Evolutionary conservation across 1,140 invertebrate genomes (phyloP), one percentile per base, ranked within the genome.

Genomic region (Anoplophora glabripennis): DNA sequence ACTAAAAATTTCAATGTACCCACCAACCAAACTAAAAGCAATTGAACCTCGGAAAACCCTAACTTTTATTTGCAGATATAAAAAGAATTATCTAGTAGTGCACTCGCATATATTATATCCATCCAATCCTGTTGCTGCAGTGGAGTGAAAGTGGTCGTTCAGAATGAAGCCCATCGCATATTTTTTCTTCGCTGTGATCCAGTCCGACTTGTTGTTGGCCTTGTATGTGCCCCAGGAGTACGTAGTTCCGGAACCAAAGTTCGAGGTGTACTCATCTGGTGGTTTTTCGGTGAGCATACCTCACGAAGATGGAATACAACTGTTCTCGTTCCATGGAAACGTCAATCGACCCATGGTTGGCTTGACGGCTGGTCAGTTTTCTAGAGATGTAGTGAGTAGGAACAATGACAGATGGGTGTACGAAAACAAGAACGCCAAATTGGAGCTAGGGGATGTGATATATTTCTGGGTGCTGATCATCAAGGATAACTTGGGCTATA

Each of bases 381-480:
- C 80, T 1, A 63, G 63, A 44, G 81, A 83, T 53, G 75, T 82
- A 48, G 15, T 75, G 11, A 74, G 71, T 45, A 61, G 67, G 17
- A 69, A 69, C 21, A 73, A 78, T 57, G 76, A 76, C 7, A 67
- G 67, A 45, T 83, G 82, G 82, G 71, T 73, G 8, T 83, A 79
- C 47, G 65, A 79, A 59, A 77, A 83, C 67, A 63, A 49, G 9
- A 70, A 46, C 0, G 75, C 74, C 1, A 69, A 66, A 46, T 63
- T 83, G 14, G 69, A 76, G 46, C 14, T 38, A n/a, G 79, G 78
- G 1, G 80, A 83, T 65, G 70, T 69, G 11, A 69, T 83, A 68
- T 78, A 83, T 68, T 82, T 77, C 57, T 83, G 82, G 81, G n/a
- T 83, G 14, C 81, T 81, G 58, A 78, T 83, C 4, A 72, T 81